Evolutionary conservation across 2,888 invertebrate species (phyloP).

Genomic region (Agrilus mali): DNA sequence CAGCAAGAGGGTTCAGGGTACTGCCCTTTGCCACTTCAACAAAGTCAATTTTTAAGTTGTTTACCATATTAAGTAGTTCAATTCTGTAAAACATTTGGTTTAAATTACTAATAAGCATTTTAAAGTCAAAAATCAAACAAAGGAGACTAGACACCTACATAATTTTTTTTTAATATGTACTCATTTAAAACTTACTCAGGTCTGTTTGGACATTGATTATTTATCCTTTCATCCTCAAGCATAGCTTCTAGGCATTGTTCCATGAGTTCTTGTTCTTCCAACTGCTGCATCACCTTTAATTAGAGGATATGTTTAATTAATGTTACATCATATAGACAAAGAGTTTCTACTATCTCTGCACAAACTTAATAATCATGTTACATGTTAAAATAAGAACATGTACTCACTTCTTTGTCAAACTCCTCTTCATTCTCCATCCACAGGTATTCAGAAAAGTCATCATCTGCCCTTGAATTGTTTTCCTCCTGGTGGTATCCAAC

Average conservation of each 20-base stretch:
- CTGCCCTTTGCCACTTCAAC: slow-evolving; percentile 43
- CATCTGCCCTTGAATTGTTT: slow-evolving; percentile 37
- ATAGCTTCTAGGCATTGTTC: slow-evolving; percentile 79
- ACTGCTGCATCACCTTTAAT: slow-evolving; percentile 64
- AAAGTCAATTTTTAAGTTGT: slow-evolving; percentile 25
- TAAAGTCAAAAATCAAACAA: background rate
- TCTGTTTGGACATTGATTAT: slow-evolving; percentile 25
- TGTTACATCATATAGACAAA: background rate
- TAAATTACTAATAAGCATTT: background rate
- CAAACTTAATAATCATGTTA: slow-evolving; percentile 2
- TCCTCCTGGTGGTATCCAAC: slow-evolving; percentile 30
- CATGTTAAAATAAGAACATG: slow-evolving; percentile 3
- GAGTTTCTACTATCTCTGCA: background rate
- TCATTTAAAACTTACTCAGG: slow-evolving; percentile 14
- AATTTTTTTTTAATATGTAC: background rate
- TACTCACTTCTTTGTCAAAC: slow-evolving; percentile 71
- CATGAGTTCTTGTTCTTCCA: slow-evolving; percentile 80
- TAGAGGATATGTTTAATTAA: slow-evolving; percentile 8
- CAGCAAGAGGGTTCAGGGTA: slow-evolving; percentile 72
- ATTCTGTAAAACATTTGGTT: slow-evolving; percentile 3
- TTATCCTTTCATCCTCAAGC: slow-evolving; percentile 58
- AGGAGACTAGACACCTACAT: too few relatives aligned
- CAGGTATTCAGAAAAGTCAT: slow-evolving; percentile 81
- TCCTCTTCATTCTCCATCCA: slow-evolving; percentile 95
- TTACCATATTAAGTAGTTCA: slow-evolving; percentile 24